Evolutionary conservation across 1,140 invertebrate genomes (phyloP).

Genomic region (Pristionchus pacificus): DNA sequence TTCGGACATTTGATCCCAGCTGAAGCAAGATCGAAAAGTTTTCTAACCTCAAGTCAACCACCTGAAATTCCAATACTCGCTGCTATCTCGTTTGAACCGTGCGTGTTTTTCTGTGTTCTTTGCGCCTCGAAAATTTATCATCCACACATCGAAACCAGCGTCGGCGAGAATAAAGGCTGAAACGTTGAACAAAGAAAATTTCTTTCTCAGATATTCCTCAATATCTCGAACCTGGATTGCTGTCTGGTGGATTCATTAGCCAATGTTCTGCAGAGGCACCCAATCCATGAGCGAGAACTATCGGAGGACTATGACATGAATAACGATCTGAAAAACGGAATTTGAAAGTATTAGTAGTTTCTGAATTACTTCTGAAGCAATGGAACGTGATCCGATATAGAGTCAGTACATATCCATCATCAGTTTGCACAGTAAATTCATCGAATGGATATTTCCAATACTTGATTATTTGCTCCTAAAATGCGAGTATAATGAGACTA

Average conservation of each 20-base stretch:
- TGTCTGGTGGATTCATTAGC: neutral
- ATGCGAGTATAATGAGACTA: neutral
- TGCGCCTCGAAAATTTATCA: too few relatives aligned
- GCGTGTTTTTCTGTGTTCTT: too few relatives aligned
- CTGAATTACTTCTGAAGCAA: neutral
- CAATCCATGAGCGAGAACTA: neutral
- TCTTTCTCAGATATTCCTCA: too few relatives aligned
- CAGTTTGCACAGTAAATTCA: neutral
- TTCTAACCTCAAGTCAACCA: too few relatives aligned
- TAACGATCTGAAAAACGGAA: neutral
- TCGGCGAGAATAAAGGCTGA: too few relatives aligned
- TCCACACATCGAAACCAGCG: too few relatives aligned
- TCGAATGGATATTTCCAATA: neutral
- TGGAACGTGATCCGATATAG: neutral
- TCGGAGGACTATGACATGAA: neutral
- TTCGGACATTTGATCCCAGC: too few relatives aligned
- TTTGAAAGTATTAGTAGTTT: neutral
- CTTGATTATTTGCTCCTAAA: neutral
- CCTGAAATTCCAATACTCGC: too few relatives aligned
- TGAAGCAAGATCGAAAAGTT: too few relatives aligned
- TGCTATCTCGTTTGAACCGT: too few relatives aligned
- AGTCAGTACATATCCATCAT: neutral
- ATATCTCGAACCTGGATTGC: too few relatives aligned
- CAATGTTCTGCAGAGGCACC: neutral
- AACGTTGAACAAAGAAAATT: too few relatives aligned